phyloP scores from a whole-genome alignment of 1,140 invertebrate species.

The Trachelipus rathkii region DNA sequence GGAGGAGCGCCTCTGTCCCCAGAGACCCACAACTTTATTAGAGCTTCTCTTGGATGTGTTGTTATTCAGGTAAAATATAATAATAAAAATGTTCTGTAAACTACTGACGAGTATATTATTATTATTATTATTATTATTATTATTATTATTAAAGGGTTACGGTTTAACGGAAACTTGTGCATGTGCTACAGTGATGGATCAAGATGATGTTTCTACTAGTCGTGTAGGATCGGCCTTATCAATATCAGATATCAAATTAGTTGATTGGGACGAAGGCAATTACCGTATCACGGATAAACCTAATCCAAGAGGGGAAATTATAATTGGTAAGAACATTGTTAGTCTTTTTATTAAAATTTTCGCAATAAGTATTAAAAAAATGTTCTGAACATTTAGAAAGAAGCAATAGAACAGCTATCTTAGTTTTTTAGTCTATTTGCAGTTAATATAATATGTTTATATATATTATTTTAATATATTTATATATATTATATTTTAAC shows the following conservation, averaged over 20 bases:
- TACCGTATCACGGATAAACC: conserved; percentile 47
- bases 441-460: too few species aligned
- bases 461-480: too few species aligned
- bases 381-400: too few species aligned
- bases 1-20: conserved; percentile 93
- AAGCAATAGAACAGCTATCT: too few species aligned
- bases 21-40: conserved; percentile 92
- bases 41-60: conserved; percentile 83
- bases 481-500: too few species aligned
- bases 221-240: conserved; percentile 47
- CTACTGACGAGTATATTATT: too few species aligned
- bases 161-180: conserved; percentile 95
- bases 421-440: too few species aligned
- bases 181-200: conserved; percentile 82
- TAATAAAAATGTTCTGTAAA: too few species aligned
- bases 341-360: neutral
- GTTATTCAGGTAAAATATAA: conserved; percentile 65
- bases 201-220: conserved; percentile 47
- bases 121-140: neutral
- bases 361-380: too few species aligned
- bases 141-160: conserved; percentile 62
- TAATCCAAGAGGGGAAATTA: conserved; percentile 45
- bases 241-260: conserved; percentile 47
- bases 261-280: conserved; percentile 51
- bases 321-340: conserved; percentile 44